Conservation (phyloP, 2,797 vertebrate species). For the Sebastiscus albofasciatus region DNA sequence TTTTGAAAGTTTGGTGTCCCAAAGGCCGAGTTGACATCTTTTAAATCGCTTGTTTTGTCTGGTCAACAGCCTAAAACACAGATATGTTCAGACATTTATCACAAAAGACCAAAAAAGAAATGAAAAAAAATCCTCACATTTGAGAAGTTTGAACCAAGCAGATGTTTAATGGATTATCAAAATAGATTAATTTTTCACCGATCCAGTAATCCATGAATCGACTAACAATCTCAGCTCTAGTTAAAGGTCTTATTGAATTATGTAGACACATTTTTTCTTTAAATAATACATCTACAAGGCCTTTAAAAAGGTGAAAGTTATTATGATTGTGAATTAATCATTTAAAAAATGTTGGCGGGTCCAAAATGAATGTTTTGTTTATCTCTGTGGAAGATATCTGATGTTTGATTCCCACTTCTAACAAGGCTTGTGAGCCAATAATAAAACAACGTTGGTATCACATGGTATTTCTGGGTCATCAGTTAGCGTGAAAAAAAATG, state of each 20-base stretch:
- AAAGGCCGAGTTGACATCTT: not conserved
- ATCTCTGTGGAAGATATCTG: too few relatives aligned
- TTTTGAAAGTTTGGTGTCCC: constrained; percentile 37
- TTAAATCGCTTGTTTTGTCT: constrained; percentile 5
- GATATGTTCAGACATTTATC: not conserved
- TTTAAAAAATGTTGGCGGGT: too few relatives aligned
- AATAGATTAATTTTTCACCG: not conserved
- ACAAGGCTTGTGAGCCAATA: too few relatives aligned
- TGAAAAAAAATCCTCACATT: not conserved
- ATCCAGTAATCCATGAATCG: not conserved
- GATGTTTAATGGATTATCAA: not conserved
- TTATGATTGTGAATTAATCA: too few relatives aligned
- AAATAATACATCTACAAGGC: too few relatives aligned
- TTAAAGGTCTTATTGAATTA: not conserved
- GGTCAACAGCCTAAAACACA: not conserved
- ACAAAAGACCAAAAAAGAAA: not conserved
- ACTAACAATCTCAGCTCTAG: not conserved
- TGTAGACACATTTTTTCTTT: too few relatives aligned
- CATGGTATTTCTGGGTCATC: too few relatives aligned
- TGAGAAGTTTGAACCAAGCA: not conserved
- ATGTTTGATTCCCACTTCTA: too few relatives aligned
- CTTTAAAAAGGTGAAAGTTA: too few relatives aligned
- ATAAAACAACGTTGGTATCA: too few relatives aligned
- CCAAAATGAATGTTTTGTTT: too few relatives aligned
- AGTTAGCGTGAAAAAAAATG: too few relatives aligned